Base-by-base conservation (phyloP, 2,113 vertebrate species). In the Zosterops japonicus region DNA sequence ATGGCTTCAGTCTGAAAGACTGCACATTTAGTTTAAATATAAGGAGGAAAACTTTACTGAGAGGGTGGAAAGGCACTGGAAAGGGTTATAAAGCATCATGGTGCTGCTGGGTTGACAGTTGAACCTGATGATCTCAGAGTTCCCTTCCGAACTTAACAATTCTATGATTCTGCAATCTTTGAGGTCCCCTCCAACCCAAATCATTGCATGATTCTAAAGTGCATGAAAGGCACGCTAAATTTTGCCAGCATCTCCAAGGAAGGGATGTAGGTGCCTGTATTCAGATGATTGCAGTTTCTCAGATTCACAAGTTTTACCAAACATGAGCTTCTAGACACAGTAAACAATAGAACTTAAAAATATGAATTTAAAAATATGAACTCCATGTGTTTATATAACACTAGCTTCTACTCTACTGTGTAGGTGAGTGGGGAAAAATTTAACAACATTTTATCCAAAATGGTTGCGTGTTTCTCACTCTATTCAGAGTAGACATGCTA, bases 11-110 rank as follows among this genome's bases (percentile, higher is more conserved):
- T 14, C 11, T 50, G 52, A 42, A 59, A 44, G 31, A 35, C 2
- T 0, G 0, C 12, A 35, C 2, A 24, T 68, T 59, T 50, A 31
- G 13, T 44, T 76, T 33, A 44, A 36, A 59, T 18, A 27, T 4
- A 50, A 42, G 13, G 17, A 50, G 21, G 13, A 68, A 65, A 50
- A 22, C 8, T 44, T 27, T 33, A 52, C 15, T 61, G 23, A 14
- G 12, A 46, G n/a, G 14, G 14, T 46, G 28, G 39, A 39, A 59
- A 78, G 12, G 14, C 18, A 46, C 22, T 25, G 47, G 47, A 49
- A 24, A 49, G 47, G 12, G 12, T 19, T 41, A 11, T 18, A 44
- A 86, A 60, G 17, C 53, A 68, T 44, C 12, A 8, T 15, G 9
- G 14, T 69, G 64, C 8, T 36, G 23, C 19, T 39, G 15, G n/a